Base-by-base conservation (phyloP, 2,797 vertebrate species). In the Thripadectes ignobilis region DNA sequence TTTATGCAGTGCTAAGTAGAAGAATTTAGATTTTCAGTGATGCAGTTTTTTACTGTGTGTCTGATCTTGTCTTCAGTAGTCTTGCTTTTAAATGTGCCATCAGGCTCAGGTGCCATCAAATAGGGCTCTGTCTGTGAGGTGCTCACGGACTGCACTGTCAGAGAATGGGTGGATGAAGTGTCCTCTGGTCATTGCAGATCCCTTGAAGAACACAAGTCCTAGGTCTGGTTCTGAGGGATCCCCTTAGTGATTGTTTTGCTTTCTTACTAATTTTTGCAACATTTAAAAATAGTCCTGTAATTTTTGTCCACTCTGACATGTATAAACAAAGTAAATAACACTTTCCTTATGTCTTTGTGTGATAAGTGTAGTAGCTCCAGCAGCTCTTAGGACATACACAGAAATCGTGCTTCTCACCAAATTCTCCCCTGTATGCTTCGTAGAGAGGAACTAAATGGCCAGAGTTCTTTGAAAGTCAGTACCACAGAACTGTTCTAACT, bases 41-140 rank as follows among this genome's bases (percentile, higher is more conserved):
- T 4, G 2, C 0, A 2, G 5, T n/a, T 45, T 52, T 68, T 61
- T 69, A 20, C 26, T 7, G 17, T 7, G 17, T 43, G 13, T 20
- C 24, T 87, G 36, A 29, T 58, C 55, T 51, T 72, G 61, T 55
- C 12, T 52, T 74, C 24, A 11, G 4, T 9, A 68, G 16, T 34
- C 26, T 65, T 65, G 7, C 6, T 90, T 80, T 75, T 39, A 46
- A 32, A 51, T 34, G 27, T 69, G 39, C 65, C 34, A 15, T 29
- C n/a, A 32, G 29, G 51, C 30, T n/a, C 45, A 19, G 48, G n/a
- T 67, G 38, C 23, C n/a, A 22, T 22, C 30, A 38, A 38, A 57
- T 71, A 51, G 16, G n/a, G 19, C 0, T 1, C 38, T 84, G 66
- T 8, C 49, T 83, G 38, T 5, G 27, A 63, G 32, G 19, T 52